A percentile compares a stretch with the other conserved stretches of the same genome.
Conservation (phyloP, 2,888 invertebrate genomes). For the Mythimna lalbum region DNA sequence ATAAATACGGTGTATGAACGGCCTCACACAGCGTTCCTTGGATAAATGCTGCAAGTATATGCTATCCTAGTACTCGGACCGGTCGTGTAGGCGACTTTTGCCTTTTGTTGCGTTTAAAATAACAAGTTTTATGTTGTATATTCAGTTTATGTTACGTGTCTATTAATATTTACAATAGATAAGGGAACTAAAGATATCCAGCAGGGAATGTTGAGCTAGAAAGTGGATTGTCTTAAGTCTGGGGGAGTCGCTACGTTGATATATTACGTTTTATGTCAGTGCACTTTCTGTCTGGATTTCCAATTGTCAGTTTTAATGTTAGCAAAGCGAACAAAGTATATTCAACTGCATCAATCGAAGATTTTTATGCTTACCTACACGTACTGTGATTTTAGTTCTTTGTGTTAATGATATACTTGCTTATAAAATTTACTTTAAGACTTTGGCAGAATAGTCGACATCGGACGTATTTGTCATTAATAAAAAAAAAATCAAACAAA, state of each 20-base stretch:
- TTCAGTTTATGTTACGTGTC: conserved; percentile 64
- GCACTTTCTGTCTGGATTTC: conserved; percentile 19
- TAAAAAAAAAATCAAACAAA: no score
- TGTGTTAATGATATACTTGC: no score
- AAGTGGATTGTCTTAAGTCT: conserved; percentile 44
- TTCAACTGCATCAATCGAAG: no score
- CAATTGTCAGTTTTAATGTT: conserved; percentile 18
- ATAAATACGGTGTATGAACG: conserved; percentile 87
- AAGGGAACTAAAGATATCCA: conserved; percentile 48
- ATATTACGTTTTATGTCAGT: conserved; percentile 15
- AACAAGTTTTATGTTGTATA: conserved; percentile 63
- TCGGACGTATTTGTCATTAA: no score
- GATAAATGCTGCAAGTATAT: conserved; percentile 75
- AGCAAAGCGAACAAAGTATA: conserved; percentile 1
- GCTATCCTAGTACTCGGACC: conserved; percentile 77
- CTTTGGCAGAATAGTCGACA: no score
- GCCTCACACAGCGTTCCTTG: conserved; percentile 86
- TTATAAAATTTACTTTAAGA: no score
- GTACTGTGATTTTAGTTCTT: no score
- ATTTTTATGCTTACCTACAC: no score
- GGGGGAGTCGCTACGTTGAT: conserved; percentile 15
- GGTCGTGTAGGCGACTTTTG: conserved; percentile 80
- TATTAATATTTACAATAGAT: conserved; percentile 66
- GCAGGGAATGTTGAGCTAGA: conserved; percentile 45
- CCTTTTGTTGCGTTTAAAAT: conserved; percentile 70